A percentile compares a stretch with the other conserved stretches of the same genome.
phyloP scores from a whole-genome alignment of 2,888 invertebrate genomes.

The Pollenia labialis region DNA sequence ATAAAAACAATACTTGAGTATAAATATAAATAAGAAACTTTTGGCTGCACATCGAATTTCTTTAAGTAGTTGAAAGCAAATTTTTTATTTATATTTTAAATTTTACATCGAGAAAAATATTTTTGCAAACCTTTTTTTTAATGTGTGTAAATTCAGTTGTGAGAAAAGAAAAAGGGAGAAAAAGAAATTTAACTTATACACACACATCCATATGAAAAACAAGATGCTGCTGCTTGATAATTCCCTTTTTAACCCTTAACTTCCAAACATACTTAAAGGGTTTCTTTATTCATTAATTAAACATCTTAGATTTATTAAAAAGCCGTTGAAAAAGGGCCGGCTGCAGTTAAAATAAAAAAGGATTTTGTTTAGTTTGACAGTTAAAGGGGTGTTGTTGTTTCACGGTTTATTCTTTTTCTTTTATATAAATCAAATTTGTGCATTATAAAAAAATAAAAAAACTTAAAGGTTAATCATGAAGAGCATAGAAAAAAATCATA shows the following conservation, averaged over 20 bases:
- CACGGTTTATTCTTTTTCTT: slow-evolving; percentile 20
- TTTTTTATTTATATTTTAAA: background rate
- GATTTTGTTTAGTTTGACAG: slow-evolving; percentile 38
- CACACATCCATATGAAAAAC: slow-evolving; percentile 14
- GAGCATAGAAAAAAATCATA: slow-evolving; percentile 75
- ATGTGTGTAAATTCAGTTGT: slow-evolving; percentile 11
- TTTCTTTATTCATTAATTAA: slow-evolving; percentile 52
- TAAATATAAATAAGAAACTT: slow-evolving; percentile 23
- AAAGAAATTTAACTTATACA: slow-evolving; percentile 25
- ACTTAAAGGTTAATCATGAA: slow-evolving; percentile 80
- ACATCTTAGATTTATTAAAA: slow-evolving; percentile 75
- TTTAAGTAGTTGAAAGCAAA: slow-evolving; percentile 60
- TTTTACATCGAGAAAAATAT: background rate
- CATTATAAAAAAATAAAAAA: slow-evolving; percentile 57
- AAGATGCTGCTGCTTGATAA: slow-evolving; percentile 30
- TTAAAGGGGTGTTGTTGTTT: slow-evolving; percentile 55
- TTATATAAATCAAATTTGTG: slow-evolving; percentile 60
- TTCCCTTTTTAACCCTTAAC: slow-evolving; percentile 77
- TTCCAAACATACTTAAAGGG: slow-evolving; percentile 74
- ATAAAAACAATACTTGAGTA: slow-evolving; percentile 61
- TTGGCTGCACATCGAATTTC: slow-evolving; percentile 68
- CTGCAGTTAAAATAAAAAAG: slow-evolving; percentile 72
- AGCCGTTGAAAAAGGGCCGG: slow-evolving; percentile 75
- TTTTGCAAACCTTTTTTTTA: slow-evolving; percentile 42
- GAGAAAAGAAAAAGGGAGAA: slow-evolving; percentile 18